These are phyloP conservation scores for Nomia melanderi DNA, from an alignment of 1,140 invertebrate genomes.

Conservation along the genomic window DNA sequence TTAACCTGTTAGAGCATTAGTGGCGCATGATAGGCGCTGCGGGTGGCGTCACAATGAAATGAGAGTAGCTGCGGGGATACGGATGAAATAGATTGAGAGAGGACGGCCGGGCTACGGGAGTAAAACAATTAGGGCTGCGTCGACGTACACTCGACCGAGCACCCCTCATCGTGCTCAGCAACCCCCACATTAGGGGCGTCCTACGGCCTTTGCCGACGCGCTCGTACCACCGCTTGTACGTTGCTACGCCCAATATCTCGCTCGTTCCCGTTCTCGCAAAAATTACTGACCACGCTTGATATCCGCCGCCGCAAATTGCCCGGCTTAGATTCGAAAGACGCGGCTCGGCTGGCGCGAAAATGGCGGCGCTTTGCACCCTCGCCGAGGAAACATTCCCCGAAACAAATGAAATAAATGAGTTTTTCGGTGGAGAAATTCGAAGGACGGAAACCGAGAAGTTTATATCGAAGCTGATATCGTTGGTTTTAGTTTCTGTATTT, in stretches of 20 bases:
- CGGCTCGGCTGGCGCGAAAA: not conserved
- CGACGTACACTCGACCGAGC: slow-evolving; percentile 77
- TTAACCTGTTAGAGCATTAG: slow-evolving; percentile 80
- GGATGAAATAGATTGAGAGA: slow-evolving; percentile 77
- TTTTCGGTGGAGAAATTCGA: too few relatives aligned
- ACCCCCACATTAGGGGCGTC: slow-evolving; percentile 58
- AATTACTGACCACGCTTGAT: not conserved
- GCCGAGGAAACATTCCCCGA: too few relatives aligned
- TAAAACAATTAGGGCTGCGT: slow-evolving; percentile 80
- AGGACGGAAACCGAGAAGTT: too few relatives aligned
- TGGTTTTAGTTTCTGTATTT: too few relatives aligned
- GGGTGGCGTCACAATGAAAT: slow-evolving; percentile 79
- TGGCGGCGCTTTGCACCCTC: not conserved
- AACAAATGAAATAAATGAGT: too few relatives aligned
- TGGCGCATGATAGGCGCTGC: slow-evolving; percentile 78
- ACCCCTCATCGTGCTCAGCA: slow-evolving; percentile 70
- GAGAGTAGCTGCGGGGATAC: slow-evolving; percentile 75
- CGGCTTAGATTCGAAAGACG: not conserved
- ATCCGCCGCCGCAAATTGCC: not conserved
- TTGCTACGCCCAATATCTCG: slow-evolving; percentile 53
- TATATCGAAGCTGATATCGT: too few relatives aligned
- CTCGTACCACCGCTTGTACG: slow-evolving; percentile 48
- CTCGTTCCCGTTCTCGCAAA: not conserved
- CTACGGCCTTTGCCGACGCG: slow-evolving; percentile 64
- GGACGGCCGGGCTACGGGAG: slow-evolving; percentile 69